Base-by-base conservation (phyloP, 1,140 invertebrate species). In the Drosophila pseudoananassae region DNA sequence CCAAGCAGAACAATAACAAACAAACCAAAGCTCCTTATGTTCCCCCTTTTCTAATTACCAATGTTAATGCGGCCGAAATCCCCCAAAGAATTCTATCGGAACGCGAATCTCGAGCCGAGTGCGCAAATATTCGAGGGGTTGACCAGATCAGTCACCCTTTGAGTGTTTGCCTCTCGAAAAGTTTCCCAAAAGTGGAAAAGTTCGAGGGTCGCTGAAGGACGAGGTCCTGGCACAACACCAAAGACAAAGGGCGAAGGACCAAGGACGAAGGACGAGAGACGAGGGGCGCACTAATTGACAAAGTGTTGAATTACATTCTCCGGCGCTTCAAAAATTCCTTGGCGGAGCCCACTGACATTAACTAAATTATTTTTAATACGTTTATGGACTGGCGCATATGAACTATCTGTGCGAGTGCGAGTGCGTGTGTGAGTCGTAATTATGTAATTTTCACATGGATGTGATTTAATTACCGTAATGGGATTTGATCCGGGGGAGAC, bases 331-430 rank as follows among this genome's bases (percentile, higher is more conserved):
- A 47, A 68, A 81, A 88, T 60, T 38, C 53, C 72, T 76, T 52
- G 40, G 47, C 66, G 29, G 36, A 54, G 59, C 55, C 55, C 40
- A 17, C 65, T 90, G 88, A 90, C 88, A 79, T 89, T 90, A 90
- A 90, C 83, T 85, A 90, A 90, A 90, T 90, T 90, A 90, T 90
- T 85, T 90, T 89, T 90, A 90, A 90, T 90, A 90, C 81, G 88
- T 90, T 90, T 88, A 90, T 90, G 71, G 80, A 89, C 83, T 88
- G 72, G 79, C 54, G 60, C 59, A 79, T 74, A 60, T 70, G 71
- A 82, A 76, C 69, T 73, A 71, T 54, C 20, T 36, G 46, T 58
- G 43, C 46, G 43, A 50, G 33, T 20, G 17, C 49, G 59, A 52
- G 38, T 65, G 10, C 52, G 40, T 65, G 53, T 74, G 59, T 65